Evolutionary conservation across 1,140 invertebrate species (phyloP), one percentile per base, ranked within the genome.

Genomic region (Leguminivora glycinivorella): DNA sequence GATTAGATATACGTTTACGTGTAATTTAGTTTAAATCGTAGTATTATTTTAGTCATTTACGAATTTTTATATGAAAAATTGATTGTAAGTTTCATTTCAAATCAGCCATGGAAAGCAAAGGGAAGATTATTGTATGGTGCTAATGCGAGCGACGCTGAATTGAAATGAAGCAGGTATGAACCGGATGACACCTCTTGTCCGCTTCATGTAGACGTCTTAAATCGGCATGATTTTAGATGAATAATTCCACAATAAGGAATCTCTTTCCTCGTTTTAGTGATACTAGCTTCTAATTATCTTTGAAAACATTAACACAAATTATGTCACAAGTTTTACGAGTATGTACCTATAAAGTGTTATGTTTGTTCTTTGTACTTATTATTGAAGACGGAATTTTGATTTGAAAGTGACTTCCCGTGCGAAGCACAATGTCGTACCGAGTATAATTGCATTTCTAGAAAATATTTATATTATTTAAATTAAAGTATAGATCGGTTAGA

Each of bases 251-350:
- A 79, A 75, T 85, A 88, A 83, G 85, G 82, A 88, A 87, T 86
- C 77, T 85, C 83, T 88, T 84, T 89, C 86, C 87, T 91, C 84
- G 81, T 79, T 85, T 85, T 91, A 91, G 89, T 91, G 89, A 91
- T 91, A 91, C 85, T 91, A 91, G 89, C 81, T 89, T 84, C 88
- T 91, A 91, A 89, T 87, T 83, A 71, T 84, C 80, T 84, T 79
- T 83, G 78, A 82, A 88, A 84, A 79, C 84, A 82, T 79, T 83
- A 88, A 89, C 83, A 87, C 83, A 88, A 88, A 83, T 80, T 82
- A 82, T 83, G 89, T 91, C 89, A 91, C 87, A 89, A 91, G 78
- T 86, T 85, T 81, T 82, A 82, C 77, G 79, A 87, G 77, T 83
- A 43, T 70, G 78, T 90, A 88, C 80, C 80, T 85, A 75, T 70